phyloP scores from a whole-genome alignment of 2,888 invertebrate species.

The Steinernema hermaphroditum region DNA sequence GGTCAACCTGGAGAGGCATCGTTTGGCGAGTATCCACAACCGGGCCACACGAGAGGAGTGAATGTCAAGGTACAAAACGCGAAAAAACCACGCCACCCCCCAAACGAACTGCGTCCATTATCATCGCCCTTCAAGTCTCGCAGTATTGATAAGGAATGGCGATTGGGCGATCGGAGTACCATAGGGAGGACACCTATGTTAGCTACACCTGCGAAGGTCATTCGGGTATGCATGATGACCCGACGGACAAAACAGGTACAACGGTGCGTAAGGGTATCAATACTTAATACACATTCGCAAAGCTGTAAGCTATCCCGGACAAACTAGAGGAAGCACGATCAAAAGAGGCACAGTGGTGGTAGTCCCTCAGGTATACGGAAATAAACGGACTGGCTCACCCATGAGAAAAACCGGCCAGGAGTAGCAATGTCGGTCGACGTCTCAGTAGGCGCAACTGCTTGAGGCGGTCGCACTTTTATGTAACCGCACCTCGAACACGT shows the following conservation, averaged over 20 bases:
- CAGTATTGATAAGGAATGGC: slow-evolving; percentile 4
- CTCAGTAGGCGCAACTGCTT: slow-evolving; percentile 29
- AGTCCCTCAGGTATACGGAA: no score
- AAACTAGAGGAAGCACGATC: no score
- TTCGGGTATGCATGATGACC: slow-evolving; percentile 3
- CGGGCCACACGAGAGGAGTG: slow-evolving; percentile 21
- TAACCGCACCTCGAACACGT: slow-evolving; percentile 30
- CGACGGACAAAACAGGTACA: background rate
- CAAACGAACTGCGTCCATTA: slow-evolving; percentile 15
- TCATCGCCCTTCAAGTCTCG: slow-evolving; percentile 13
- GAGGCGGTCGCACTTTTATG: slow-evolving; percentile 31
- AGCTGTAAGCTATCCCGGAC: no score
- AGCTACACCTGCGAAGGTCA: slow-evolving; percentile 25
- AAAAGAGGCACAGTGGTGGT: no score
- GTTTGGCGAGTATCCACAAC: background rate
- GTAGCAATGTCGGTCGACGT: background rate
- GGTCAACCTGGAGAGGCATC: background rate
- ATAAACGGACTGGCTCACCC: background rate
- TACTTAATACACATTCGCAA: no score
- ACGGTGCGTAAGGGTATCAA: background rate
- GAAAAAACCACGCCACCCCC: slow-evolving; percentile 30
- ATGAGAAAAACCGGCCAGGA: slow-evolving; percentile 11
- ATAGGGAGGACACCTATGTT: background rate
- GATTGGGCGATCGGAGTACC: background rate
- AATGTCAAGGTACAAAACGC: background rate